Conservation (phyloP, 2,113 vertebrate species). For the human region DNA sequence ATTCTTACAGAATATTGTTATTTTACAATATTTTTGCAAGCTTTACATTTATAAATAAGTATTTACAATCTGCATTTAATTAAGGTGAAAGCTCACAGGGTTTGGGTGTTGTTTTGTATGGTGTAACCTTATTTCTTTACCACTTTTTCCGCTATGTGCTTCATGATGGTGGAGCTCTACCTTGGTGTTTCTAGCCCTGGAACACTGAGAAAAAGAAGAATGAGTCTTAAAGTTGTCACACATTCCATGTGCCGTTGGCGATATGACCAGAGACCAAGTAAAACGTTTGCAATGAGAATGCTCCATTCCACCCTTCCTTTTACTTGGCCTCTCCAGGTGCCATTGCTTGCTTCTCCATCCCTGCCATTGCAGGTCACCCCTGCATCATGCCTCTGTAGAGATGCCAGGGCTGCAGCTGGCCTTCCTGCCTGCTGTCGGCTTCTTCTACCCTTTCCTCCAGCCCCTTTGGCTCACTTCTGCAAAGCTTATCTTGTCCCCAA, state of each 20-base stretch:
- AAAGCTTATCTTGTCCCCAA: not conserved
- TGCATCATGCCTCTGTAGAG: not conserved
- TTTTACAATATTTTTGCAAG: not conserved
- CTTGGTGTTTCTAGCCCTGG: not conserved
- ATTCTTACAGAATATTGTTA: too few relatives aligned
- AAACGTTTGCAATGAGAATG: not conserved
- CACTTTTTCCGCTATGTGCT: not conserved
- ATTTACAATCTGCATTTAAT: not conserved
- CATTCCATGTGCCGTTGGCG: not conserved
- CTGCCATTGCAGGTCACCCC: too few relatives aligned
- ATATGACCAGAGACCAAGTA: not conserved
- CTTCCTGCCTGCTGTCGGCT: not conserved
- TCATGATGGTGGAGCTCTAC: not conserved
- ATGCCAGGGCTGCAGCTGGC: fast-evolving
- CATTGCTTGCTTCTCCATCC: too few relatives aligned
- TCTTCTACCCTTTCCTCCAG: not conserved
- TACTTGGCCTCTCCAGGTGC: fast-evolving
- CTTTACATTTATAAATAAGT: not conserved
- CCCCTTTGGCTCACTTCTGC: not conserved
- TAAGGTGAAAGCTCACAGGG: too few relatives aligned
- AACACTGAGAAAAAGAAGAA: not conserved
- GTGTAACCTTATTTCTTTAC: not conserved
- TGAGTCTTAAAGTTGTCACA: not conserved
- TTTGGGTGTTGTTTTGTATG: not conserved
- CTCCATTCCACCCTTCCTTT: not conserved